Evolutionary conservation across 2,113 vertebrate genomes (phyloP).

Genomic region (Accipiter cooperii): DNA sequence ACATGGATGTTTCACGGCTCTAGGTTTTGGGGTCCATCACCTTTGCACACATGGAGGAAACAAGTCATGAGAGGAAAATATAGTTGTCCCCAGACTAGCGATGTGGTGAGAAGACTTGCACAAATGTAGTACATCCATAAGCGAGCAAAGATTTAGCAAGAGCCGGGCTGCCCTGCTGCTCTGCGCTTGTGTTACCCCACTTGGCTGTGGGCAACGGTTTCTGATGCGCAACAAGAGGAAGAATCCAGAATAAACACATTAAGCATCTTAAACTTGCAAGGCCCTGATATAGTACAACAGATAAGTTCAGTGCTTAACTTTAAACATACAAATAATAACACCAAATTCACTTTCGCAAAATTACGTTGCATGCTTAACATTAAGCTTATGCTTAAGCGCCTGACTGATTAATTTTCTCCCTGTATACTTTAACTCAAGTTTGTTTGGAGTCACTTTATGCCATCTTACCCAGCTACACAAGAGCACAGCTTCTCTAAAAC

Average conservation of each 20-base stretch:
- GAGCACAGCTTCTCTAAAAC: not conserved
- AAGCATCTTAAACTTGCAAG: not conserved
- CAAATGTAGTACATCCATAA: not conserved
- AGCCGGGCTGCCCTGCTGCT: not conserved
- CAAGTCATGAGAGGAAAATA: not conserved
- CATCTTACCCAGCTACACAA: not conserved
- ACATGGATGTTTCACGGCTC: not conserved
- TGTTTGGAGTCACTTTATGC: not conserved
- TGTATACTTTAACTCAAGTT: not conserved
- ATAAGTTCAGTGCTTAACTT: constrained; percentile 10
- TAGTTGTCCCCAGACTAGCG: not conserved
- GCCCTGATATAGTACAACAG: not conserved
- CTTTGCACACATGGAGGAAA: not conserved
- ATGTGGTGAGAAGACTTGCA: not conserved
- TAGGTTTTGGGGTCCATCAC: not conserved
- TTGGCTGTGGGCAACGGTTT: not conserved
- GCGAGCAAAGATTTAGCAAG: not conserved
- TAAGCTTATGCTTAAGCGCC: not conserved
- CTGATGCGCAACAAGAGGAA: not conserved
- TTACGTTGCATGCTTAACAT: not conserved
- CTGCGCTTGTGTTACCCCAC: not conserved
- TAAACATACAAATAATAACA: not conserved
- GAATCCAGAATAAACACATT: not conserved
- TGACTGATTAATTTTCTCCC: not conserved
- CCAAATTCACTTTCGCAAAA: not conserved